phyloP scores from a whole-genome alignment of 2,888 invertebrate genomes.

The Aphidoletes aphidimyza region DNA sequence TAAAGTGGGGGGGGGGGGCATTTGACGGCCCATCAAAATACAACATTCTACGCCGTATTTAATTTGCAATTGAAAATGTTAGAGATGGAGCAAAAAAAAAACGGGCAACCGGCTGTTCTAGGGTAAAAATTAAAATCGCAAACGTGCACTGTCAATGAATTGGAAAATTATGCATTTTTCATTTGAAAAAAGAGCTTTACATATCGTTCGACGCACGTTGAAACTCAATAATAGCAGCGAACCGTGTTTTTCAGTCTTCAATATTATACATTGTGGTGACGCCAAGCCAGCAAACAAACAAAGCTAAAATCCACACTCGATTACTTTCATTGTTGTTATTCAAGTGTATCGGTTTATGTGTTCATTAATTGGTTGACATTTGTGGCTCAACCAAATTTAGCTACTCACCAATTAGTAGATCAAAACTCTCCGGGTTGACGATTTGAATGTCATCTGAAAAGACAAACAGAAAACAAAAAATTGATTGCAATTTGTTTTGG shows the following conservation, averaged over 20 bases:
- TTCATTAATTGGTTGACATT: neutral
- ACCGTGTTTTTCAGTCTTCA: too few relatives aligned
- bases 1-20: neutral
- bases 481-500: conserved; percentile 55
- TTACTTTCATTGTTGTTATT: too few relatives aligned
- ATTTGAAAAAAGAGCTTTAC: neutral
- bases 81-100: neutral
- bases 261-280: too few relatives aligned
- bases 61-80: neutral
- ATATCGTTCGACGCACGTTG: too few relatives aligned
- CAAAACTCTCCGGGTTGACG: conserved; percentile 65
- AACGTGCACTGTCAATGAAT: neutral
- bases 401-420: conserved; percentile 63
- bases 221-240: too few relatives aligned
- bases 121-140: neutral
- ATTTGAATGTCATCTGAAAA: conserved; percentile 65
- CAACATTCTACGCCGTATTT: neutral
- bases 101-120: neutral
- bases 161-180: conserved; percentile 14
- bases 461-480: conserved; percentile 55
- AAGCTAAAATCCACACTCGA: too few relatives aligned
- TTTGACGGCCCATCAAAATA: neutral
- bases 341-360: too few relatives aligned
- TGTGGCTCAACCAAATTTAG: neutral
- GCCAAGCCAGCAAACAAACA: too few relatives aligned